Evolutionary conservation across 2,888 invertebrate species (phyloP), one percentile per base, ranked within the genome.

Genomic region (Leucophenga maculata): DNA sequence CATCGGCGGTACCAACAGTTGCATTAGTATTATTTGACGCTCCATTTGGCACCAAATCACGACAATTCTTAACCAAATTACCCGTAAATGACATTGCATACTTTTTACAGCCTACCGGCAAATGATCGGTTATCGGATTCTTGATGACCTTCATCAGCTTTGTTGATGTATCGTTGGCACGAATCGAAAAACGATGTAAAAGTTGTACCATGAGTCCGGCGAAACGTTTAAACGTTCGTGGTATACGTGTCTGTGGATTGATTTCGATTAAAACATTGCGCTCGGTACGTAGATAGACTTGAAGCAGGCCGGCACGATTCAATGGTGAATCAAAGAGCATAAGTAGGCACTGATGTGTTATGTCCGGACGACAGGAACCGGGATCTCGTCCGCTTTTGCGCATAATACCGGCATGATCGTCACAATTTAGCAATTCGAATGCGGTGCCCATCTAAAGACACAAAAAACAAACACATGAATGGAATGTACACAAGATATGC

Each of bases 241-340:
- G 99, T 89, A 99, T 97, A 84, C 98, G 92, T 0, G 98, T 98
- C 88, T 98, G 98, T 50, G 99, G 98, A 88, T 97, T 97, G 39
- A 98, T 92, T 92, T 97, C 97, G 80, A 98, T 97, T 0, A 98
- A 90, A 50, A 97, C 95, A 91, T 97, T 97, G 84, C 95, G 95
- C 83, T 94, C 94, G 6, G 97, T 97, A 82, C 94, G 95, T 68
- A 97, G 91, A 84, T 97, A 97, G 1, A 98, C 97, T 91, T 99
- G 98, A n/a, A 99, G 89, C 18, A 97, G 90, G 0, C 97, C 98
- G 57, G 98, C 97, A 80, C 99, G 91, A 88, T 99, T 99, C 54
- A 99, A 89, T 0, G 99, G 99, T 72, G 98, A 98, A 87, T 99
- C 99, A 90, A 99, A 93, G 62, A 99, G 90, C 98, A 99, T 99